Conservation (phyloP, 2,113 vertebrate genomes). For the Nothoprocta pentlandii region DNA sequence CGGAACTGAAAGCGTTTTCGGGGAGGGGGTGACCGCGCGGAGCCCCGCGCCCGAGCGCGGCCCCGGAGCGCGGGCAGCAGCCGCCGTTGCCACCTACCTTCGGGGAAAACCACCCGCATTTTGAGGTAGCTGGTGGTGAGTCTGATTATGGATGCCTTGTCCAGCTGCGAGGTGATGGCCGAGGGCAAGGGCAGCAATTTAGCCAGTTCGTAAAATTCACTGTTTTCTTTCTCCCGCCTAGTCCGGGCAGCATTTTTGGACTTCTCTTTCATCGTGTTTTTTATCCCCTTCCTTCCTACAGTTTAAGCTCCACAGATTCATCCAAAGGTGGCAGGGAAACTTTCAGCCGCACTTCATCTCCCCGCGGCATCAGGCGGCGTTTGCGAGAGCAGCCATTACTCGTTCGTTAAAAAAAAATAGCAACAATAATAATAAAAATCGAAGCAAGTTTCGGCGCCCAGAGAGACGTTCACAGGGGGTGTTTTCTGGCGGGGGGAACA, state of each 20-base stretch:
- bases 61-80: too few species aligned
- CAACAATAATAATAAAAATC: not conserved
- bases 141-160: constrained; percentile 98
- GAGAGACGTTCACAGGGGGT: not conserved
- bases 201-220: constrained; percentile 98
- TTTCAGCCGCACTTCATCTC: constrained; percentile 66
- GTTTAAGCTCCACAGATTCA: constrained; percentile 79
- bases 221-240: constrained; percentile 97
- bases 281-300: constrained; percentile 73
- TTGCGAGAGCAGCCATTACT: constrained; percentile 23
- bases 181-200: constrained; percentile 96
- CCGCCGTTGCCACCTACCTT: constrained; percentile 84
- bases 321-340: constrained; percentile 72
- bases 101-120: constrained; percentile 96
- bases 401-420: too few species aligned
- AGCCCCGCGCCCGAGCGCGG: not conserved
- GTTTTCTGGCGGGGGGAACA: constrained; percentile 23
- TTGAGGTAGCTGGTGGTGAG: constrained; percentile 98
- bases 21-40: constrained; percentile 1
- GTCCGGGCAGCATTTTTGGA: constrained; percentile 99
- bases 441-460: constrained; percentile 15
- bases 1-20: constrained; percentile 39
- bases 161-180: constrained; percentile 98
- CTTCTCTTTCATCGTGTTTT: constrained; percentile 96
- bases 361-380: constrained; percentile 12